These are phyloP conservation scores for Calyptommatus sinebrachiatus DNA, from an alignment of 2,113 vertebrate genomes.

Conservation along the genomic window DNA sequence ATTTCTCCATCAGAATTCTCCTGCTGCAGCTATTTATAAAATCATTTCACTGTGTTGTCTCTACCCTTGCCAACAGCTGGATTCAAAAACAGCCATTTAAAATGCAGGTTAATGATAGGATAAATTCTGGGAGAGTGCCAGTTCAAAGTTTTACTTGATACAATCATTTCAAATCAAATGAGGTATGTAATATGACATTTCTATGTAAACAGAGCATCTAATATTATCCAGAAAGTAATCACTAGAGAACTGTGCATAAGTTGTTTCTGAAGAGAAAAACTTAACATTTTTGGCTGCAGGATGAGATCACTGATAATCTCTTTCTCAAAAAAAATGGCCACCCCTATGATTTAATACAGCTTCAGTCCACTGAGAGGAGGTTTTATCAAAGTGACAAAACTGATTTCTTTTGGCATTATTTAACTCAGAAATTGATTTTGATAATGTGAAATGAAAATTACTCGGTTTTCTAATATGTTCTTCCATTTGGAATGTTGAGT, in stretches of 20 bases:
- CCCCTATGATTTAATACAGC: too few species aligned
- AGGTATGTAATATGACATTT: background rate
- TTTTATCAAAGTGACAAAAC: too few species aligned
- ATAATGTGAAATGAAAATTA: too few species aligned
- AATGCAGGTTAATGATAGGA: background rate
- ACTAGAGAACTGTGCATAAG: background rate
- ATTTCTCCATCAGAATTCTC: background rate
- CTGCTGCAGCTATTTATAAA: background rate
- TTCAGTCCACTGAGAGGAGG: too few species aligned
- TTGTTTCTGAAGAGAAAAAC: background rate
- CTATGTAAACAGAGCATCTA: background rate
- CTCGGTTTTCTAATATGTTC: too few species aligned
- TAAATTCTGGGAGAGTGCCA: background rate
- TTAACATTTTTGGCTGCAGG: background rate
- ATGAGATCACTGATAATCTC: background rate
- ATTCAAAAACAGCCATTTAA: background rate
- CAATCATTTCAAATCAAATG: background rate
- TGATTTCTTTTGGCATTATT: too few species aligned
- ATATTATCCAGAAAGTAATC: background rate
- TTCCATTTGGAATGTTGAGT: too few species aligned
- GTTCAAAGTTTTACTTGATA: background rate
- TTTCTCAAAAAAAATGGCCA: background rate
- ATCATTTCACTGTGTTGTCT: background rate
- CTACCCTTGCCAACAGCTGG: background rate
- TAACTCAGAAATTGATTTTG: too few species aligned